A percentile compares a stretch with the other conserved stretches of the same genome.
Evolutionary conservation across 2,888 invertebrate genomes (phyloP).

Genomic region (Agriopis marginaria): DNA sequence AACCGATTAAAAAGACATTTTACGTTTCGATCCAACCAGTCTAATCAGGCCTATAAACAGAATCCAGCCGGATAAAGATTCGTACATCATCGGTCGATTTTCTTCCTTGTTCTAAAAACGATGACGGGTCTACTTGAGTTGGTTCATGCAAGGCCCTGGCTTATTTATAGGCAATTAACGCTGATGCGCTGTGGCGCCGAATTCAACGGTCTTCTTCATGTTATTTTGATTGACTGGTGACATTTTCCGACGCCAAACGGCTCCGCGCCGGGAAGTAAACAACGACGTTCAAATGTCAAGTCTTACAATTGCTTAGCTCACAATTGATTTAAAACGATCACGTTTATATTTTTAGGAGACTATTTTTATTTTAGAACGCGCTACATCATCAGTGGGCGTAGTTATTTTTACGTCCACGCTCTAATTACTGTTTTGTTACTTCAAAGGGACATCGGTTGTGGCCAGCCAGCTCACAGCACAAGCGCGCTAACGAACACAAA

Average conservation of each 20-base stretch:
- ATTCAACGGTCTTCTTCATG: slow-evolving; percentile 56
- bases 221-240: slow-evolving; percentile 76
- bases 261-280: slow-evolving; percentile 39
- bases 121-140: slow-evolving; percentile 49
- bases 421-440: slow-evolving; percentile 65
- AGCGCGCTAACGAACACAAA: slow-evolving; percentile 66
- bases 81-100: slow-evolving; percentile 32
- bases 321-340: slow-evolving; percentile 36
- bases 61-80: slow-evolving; percentile 29
- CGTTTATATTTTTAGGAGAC: slow-evolving; percentile 43
- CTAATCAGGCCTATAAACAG: slow-evolving; percentile 23
- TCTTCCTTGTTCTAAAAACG: slow-evolving; percentile 47
- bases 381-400: slow-evolving; percentile 55
- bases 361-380: slow-evolving; percentile 51
- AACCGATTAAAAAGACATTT: slow-evolving; percentile 28
- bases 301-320: slow-evolving; percentile 21
- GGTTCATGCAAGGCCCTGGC: slow-evolving; percentile 52
- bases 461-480: slow-evolving; percentile 67
- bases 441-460: slow-evolving; percentile 58
- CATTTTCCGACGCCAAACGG: slow-evolving; percentile 59
- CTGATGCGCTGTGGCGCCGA: slow-evolving; percentile 57
- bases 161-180: slow-evolving; percentile 76
- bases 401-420: slow-evolving; percentile 65
- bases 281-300: slow-evolving; percentile 32
- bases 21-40: slow-evolving; percentile 18